A percentile compares a stretch with the other conserved stretches of the same genome.
These are phyloP conservation scores for Pongo abelii DNA, from an alignment of 2,113 vertebrate genomes.

Conservation along the genomic window DNA sequence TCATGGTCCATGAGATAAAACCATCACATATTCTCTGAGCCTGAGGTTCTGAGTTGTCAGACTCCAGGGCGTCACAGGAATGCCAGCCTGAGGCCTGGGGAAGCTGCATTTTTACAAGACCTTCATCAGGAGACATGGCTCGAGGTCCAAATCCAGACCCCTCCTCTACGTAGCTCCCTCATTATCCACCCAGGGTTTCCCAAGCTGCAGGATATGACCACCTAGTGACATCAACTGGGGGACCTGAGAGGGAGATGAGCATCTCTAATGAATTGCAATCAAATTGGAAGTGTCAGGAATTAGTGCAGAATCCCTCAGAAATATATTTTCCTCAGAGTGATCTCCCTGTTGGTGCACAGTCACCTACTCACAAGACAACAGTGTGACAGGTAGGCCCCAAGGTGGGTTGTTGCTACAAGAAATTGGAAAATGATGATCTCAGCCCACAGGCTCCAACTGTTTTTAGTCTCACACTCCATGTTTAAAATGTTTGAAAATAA, in stretches of 20 bases:
- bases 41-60: fast-evolving
- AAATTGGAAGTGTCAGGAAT: not conserved
- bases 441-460: not conserved
- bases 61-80: too few relatives aligned
- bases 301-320: not conserved
- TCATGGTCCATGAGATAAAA: not conserved
- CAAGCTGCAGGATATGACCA: not conserved
- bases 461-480: not conserved
- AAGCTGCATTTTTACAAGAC: not conserved
- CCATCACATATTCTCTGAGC: not conserved
- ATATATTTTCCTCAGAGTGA: not conserved
- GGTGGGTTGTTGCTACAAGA: not conserved
- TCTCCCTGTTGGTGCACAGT: not conserved
- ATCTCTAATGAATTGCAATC: not conserved
- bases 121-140: fast-evolving
- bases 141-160: not conserved
- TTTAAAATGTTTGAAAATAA: not conserved
- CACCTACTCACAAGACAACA: not conserved
- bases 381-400: fast-evolving
- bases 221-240: not conserved
- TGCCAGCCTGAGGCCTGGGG: not conserved
- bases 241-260: not conserved
- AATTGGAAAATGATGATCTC: not conserved
- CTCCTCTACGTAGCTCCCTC: not conserved
- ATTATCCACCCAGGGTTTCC: fast-evolving